Evolutionary conservation across 2,888 invertebrate species (phyloP), one percentile per base, ranked within the genome.

Genomic region (Ennomos fuscantarius): DNA sequence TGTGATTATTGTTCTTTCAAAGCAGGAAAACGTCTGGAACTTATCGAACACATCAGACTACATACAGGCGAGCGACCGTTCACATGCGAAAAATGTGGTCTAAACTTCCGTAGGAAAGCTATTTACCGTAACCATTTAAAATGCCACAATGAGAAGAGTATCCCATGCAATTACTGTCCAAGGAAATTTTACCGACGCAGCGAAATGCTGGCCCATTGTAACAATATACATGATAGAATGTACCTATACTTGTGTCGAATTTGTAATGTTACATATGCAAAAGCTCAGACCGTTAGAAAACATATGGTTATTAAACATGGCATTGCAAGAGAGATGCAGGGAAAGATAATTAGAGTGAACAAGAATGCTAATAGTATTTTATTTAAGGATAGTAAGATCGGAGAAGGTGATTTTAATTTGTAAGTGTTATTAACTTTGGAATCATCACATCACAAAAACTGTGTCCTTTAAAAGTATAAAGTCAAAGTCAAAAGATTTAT

Each of bases 61-160:
- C 92, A 92, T 51, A 85, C 90, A 0, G 91, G 90, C 0, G 91
- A 91, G 57, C 60, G 91, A 15, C 92, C 92, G 0, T 91, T 85
- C 34, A 76, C 88, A 0, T 92, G 92, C 63, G 89, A 90, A 0
- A 83, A 86, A 57, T 92, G 92, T 13, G 90, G 90, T 0, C 58
- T 89, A 2, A 89, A 88, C 0, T 92, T 91, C 72, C 80, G 88
- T 0, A 72, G 89, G 54, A 72, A 78, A 51, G 83, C 81, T 0
- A 82, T 89, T 42, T 89, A 86, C 82, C 83, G 68, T n/a, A 88
- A 87, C 13, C 92, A 92, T 67, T 65, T 85, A n/a, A 65, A 85
- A n/a, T 77, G 79, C 42, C 91, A 92, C 48, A 72, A 71, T 2
- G 90, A 91, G 31, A 92, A 89, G 52, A 83, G 74, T 0, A 63